phyloP scores from a whole-genome alignment of 2,888 invertebrate species.

The Ecliptopera silaceata region DNA sequence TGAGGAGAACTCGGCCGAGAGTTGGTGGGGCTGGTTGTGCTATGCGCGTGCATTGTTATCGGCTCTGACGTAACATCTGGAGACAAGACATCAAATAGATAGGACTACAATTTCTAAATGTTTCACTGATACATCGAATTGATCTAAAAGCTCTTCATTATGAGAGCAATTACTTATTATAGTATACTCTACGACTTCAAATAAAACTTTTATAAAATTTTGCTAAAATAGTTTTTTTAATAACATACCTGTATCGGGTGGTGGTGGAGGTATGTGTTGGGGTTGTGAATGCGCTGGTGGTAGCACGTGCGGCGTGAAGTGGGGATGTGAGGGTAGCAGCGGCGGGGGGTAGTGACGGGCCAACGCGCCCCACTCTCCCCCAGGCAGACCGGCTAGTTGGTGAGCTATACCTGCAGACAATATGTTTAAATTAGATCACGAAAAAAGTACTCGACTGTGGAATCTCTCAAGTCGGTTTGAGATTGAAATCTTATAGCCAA shows the following conservation, averaged over 20 bases:
- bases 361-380: conserved; percentile 85
- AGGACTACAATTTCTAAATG: neutral
- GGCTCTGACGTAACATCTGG: conserved; percentile 72
- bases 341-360: conserved; percentile 84
- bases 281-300: conserved; percentile 80
- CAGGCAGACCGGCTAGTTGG: conserved; percentile 87
- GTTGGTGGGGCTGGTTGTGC: conserved; percentile 87
- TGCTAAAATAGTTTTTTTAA: neutral
- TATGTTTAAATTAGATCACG: neutral
- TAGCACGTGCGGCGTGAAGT: conserved; percentile 82
- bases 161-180: too few relatives aligned
- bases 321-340: conserved; percentile 78
- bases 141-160: too few relatives aligned
- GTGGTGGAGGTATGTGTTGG: conserved; percentile 71
- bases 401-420: conserved; percentile 86
- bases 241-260: conserved; percentile 74
- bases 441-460: too few relatives aligned
- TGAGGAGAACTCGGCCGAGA: conserved; percentile 83
- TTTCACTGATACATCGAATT: too few relatives aligned
- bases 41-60: conserved; percentile 84
- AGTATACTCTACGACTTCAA: too few relatives aligned
- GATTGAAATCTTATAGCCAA: conserved; percentile 1
- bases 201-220: too few relatives aligned
- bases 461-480: too few relatives aligned
- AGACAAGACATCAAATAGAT: conserved; percentile 20